These are phyloP conservation scores for Eupithecia dodoneata DNA, from an alignment of 2,888 invertebrate species.

Conservation along the genomic window DNA sequence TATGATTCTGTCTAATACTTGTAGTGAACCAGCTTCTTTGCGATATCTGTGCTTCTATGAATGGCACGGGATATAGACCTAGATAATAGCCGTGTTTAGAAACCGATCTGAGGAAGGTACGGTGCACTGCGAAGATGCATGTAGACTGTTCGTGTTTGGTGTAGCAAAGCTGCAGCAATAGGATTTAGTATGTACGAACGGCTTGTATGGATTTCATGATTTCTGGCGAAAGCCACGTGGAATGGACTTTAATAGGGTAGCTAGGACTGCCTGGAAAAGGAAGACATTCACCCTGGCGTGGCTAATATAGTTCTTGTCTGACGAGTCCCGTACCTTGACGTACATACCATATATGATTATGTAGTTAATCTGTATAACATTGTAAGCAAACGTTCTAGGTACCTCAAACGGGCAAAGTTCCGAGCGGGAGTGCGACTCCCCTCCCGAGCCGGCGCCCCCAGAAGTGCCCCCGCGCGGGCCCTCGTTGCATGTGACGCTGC, in stretches of 20 bases:
- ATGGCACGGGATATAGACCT: conserved; percentile 25
- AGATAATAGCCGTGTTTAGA: conserved; percentile 19
- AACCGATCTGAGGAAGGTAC: not conserved
- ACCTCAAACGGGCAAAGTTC: conserved; percentile 59
- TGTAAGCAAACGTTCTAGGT: not conserved
- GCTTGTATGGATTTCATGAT: not conserved
- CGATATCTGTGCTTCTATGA: not conserved
- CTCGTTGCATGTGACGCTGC: conserved; percentile 87
- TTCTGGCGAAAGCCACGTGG: not conserved
- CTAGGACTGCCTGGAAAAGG: not conserved
- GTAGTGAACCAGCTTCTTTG: conserved; percentile 12
- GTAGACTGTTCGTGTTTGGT: not conserved
- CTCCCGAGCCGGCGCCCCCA: conserved; percentile 93
- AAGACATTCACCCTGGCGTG: too few species aligned
- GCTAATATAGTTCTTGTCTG: not conserved
- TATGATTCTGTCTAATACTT: not conserved
- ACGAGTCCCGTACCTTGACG: not conserved
- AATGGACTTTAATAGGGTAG: not conserved
- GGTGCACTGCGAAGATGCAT: not conserved
- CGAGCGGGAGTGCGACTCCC: conserved; percentile 87
- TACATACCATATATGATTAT: not conserved
- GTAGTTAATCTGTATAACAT: not conserved
- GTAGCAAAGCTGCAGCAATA: not conserved
- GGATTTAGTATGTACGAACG: too few species aligned
- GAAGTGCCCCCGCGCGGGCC: conserved; percentile 94